These are phyloP conservation scores for Ophioderma brevispina DNA, from an alignment of 35 echinoderm and acorn worm species.

Conservation along the genomic window DNA sequence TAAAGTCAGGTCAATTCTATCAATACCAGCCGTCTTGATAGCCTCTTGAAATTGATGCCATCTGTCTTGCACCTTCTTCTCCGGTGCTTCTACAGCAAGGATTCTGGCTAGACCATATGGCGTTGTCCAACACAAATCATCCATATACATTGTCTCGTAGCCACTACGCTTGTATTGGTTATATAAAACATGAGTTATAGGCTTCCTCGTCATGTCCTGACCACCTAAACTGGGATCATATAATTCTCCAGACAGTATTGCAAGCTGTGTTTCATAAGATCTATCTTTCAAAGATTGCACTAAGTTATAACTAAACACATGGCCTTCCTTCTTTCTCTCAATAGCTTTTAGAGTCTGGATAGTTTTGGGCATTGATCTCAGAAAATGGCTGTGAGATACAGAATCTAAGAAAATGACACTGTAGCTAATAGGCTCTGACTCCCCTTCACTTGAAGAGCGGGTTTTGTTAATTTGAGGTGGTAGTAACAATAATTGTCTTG, in stretches of 20 bases:
- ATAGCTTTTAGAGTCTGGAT: slow-evolving; percentile 48
- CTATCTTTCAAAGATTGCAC: slow-evolving; percentile 85
- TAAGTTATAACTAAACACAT: slow-evolving; percentile 79
- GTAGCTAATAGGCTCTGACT: slow-evolving; percentile 48
- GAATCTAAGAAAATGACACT: slow-evolving; percentile 87
- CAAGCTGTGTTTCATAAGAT: slow-evolving; percentile 76
- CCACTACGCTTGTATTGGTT: slow-evolving; percentile 55
- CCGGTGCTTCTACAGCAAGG: slow-evolving; percentile 48
- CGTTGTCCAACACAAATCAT: slow-evolving; percentile 86
- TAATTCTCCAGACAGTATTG: slow-evolving; percentile 68
- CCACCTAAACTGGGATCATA: slow-evolving; percentile 36
- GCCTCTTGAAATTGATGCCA: slow-evolving; percentile 70
- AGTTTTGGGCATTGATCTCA: slow-evolving; percentile 67
- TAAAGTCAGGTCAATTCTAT: slow-evolving; percentile 61
- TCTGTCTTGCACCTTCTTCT: slow-evolving; percentile 24
- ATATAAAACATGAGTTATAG: slow-evolving; percentile 28
- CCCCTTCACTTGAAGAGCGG: background rate
- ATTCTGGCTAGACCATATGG: slow-evolving; percentile 82
- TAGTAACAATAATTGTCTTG: slow-evolving; percentile 71
- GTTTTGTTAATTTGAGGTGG: slow-evolving; percentile 38
- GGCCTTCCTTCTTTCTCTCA: background rate
- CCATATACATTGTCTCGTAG: slow-evolving; percentile 65
- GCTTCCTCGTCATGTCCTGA: slow-evolving; percentile 53
- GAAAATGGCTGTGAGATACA: slow-evolving; percentile 88
- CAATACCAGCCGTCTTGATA: slow-evolving; percentile 35